A percentile compares a stretch with the other conserved stretches of the same genome.
These are phyloP conservation scores for Idaea dimidiata DNA, from an alignment of 2,888 invertebrate genomes.

Conservation along the genomic window DNA sequence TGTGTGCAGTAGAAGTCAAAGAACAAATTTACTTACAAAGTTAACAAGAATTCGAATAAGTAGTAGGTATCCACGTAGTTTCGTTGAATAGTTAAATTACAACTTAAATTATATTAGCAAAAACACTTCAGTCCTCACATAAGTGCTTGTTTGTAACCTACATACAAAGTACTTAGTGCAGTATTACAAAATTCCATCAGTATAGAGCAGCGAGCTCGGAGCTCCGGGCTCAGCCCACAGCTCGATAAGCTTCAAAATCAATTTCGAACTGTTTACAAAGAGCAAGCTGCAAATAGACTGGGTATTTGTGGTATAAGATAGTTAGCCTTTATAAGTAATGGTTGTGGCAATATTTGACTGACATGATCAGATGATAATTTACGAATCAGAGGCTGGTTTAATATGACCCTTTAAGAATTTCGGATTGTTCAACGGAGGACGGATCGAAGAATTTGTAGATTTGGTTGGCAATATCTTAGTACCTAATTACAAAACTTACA, in stretches of 20 bases:
- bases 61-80: no score
- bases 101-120: not conserved
- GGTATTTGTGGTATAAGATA: conserved; percentile 30
- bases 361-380: not conserved
- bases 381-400: not conserved
- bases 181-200: conserved; percentile 48
- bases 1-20: no score
- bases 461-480: no score
- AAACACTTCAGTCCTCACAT: not conserved
- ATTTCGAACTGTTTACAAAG: conserved; percentile 66
- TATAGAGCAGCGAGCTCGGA: conserved; percentile 18
- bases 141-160: not conserved
- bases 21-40: no score
- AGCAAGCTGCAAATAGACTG: conserved; percentile 50
- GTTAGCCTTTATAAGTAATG: not conserved
- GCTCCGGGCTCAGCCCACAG: conserved; percentile 29
- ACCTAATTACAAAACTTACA: no score
- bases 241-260: conserved; percentile 68
- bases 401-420: not conserved
- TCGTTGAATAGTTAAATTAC: not conserved
- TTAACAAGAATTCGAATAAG: no score
- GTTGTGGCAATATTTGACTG: conserved; percentile 29
- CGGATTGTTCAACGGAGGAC: not conserved
- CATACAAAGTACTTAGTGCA: conserved; percentile 14
- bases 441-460: no score